phyloP scores from a whole-genome alignment of 1,140 invertebrate species.

The Leptopilina clavipes region DNA sequence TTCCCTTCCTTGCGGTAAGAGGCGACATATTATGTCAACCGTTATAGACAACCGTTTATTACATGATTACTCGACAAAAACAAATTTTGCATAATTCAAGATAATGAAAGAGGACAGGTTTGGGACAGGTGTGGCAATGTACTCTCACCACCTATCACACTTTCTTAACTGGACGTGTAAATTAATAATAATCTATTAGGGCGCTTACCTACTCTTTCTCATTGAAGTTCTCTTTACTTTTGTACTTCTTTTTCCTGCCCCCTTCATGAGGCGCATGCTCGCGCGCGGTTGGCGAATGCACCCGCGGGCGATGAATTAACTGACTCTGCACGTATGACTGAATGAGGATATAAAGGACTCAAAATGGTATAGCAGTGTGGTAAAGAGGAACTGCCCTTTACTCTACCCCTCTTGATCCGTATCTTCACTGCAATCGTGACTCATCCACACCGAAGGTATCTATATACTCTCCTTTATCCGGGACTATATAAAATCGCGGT shows the following conservation, averaged over 20 bases:
- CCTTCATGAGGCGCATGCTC: constrained; percentile 27
- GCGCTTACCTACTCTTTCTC: constrained; percentile 42
- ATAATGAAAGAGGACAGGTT: constrained; percentile 69
- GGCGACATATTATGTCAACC: constrained; percentile 73
- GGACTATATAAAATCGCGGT: constrained; percentile 2
- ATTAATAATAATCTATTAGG: constrained; percentile 73
- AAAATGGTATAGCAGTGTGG: constrained; percentile 8
- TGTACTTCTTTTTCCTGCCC: constrained; percentile 5
- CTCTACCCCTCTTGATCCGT: constrained; percentile 10
- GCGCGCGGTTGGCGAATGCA: constrained; percentile 40
- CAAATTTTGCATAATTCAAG: constrained; percentile 73
- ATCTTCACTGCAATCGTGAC: constrained; percentile 2
- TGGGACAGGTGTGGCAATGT: constrained; percentile 66
- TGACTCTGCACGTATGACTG: constrained; percentile 44
- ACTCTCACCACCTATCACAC: constrained; percentile 54
- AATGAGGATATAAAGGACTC: constrained; percentile 35
- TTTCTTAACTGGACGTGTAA: constrained; percentile 63
- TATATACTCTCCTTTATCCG: constrained; percentile 9
- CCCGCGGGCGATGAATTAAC: constrained; percentile 62
- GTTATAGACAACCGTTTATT: constrained; percentile 73
- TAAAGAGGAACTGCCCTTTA: constrained; percentile 24
- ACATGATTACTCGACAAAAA: constrained; percentile 67
- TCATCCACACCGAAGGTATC: constrained; percentile 8
- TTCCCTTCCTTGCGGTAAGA: constrained; percentile 66
- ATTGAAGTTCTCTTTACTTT: constrained; percentile 23